Evolutionary conservation across 2,888 invertebrate species (phyloP).

Genomic region (Acanthosoma haemorrhoidale): DNA sequence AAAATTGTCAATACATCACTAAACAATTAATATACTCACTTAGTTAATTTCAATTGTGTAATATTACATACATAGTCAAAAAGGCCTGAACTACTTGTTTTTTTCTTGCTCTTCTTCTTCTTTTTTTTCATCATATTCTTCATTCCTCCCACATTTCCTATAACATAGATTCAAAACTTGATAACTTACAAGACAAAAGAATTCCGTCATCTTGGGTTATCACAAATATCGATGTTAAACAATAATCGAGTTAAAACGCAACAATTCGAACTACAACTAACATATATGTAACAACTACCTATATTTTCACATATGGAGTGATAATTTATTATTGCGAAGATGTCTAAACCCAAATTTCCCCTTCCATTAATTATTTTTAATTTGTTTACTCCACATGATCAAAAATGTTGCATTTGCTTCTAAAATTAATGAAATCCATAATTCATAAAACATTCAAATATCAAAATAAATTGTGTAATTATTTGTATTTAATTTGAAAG

Average conservation of each 20-base stretch:
- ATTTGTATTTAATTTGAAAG: too few species aligned
- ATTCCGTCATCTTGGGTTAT: not conserved
- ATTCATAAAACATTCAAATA: too few species aligned
- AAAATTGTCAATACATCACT: not conserved
- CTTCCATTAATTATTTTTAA: too few species aligned
- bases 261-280: too few species aligned
- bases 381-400: too few species aligned
- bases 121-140: slow-evolving; percentile 38
- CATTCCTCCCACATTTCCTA: slow-evolving; percentile 28
- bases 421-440: too few species aligned
- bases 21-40: slow-evolving; percentile 28
- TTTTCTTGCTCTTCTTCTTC: slow-evolving; percentile 40
- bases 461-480: too few species aligned
- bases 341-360: too few species aligned
- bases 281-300: too few species aligned
- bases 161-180: slow-evolving; percentile 15
- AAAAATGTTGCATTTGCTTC: too few species aligned
- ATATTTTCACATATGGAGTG: too few species aligned
- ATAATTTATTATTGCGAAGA: too few species aligned
- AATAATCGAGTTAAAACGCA: not conserved
- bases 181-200: not conserved
- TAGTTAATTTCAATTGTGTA: slow-evolving; percentile 32
- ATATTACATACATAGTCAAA: slow-evolving; percentile 39
- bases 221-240: not conserved
- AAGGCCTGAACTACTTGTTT: slow-evolving; percentile 36